Evolutionary conservation across 2,113 vertebrate species (phyloP).

Genomic region (Thymallus thymallus): DNA sequence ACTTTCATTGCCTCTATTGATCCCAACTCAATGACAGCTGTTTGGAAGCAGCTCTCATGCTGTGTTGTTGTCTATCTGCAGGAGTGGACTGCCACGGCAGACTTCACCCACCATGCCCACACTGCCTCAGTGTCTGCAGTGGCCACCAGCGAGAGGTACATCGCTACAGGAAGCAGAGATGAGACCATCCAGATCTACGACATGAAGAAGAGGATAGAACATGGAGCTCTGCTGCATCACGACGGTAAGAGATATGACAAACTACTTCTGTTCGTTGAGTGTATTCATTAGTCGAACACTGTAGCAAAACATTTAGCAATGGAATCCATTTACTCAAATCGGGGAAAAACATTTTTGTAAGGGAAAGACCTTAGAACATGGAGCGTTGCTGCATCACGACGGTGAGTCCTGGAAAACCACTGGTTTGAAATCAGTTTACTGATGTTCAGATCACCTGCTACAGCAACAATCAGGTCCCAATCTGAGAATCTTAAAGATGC

Average conservation of each 20-base stretch:
- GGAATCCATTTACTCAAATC: too few relatives aligned
- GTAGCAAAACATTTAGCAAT: background rate
- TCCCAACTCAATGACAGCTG: background rate
- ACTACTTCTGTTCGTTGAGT: conserved; percentile 31
- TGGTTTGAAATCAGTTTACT: too few relatives aligned
- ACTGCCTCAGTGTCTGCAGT: conserved; percentile 82
- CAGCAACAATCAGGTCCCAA: too few relatives aligned
- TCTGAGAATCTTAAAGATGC: too few relatives aligned
- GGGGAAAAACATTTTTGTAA: too few relatives aligned
- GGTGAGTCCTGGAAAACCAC: too few relatives aligned
- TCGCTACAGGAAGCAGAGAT: conserved; percentile 93
- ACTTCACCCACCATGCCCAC: conserved; percentile 94
- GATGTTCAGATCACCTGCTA: too few relatives aligned
- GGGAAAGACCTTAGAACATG: too few relatives aligned
- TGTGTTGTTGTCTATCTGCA: conserved; percentile 47
- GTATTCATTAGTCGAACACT: background rate
- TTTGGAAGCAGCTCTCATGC: background rate
- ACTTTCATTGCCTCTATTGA: too few relatives aligned
- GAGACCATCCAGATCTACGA: conserved; percentile 96
- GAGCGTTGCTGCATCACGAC: too few relatives aligned
- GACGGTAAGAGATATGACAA: conserved; percentile 83
- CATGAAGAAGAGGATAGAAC: conserved; percentile 87
- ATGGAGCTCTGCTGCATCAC: conserved; percentile 87
- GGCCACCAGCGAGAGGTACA: conserved; percentile 83
- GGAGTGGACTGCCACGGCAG: conserved; percentile 79